Evolutionary conservation across 2,113 vertebrate species (phyloP).

Genomic region (Aramus guarauna): DNA sequence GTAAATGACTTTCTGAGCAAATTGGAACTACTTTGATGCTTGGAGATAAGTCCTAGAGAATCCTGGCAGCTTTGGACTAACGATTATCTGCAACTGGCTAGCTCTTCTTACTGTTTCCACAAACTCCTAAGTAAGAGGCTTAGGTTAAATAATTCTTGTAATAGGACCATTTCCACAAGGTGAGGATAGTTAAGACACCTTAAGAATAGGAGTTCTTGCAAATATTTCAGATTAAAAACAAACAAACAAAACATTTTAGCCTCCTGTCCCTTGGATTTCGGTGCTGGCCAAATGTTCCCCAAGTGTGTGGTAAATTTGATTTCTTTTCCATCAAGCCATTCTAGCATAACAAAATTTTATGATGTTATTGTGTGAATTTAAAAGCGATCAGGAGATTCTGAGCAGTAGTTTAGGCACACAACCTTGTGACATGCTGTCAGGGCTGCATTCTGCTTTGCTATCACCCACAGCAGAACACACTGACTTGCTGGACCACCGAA

Average conservation of each 20-base stretch:
- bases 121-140: neutral
- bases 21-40: neutral
- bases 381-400: neutral
- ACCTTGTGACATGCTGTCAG: accelerated
- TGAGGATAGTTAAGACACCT: neutral
- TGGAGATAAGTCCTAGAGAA: neutral
- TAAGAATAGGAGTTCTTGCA: neutral
- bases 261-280: neutral
- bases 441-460: accelerated
- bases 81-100: neutral
- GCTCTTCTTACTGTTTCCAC: neutral
- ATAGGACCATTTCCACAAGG: neutral
- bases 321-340: neutral
- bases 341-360: neutral
- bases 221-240: neutral
- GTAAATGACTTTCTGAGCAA: neutral
- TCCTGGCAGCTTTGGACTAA: neutral
- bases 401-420: accelerated
- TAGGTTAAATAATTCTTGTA: neutral
- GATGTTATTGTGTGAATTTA: neutral
- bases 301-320: neutral
- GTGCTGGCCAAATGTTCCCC: neutral
- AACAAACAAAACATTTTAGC: neutral
- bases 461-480: accelerated
- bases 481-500: neutral